Base-by-base conservation (phyloP, 2,888 invertebrate species). In the Hydropsyche betteni region DNA sequence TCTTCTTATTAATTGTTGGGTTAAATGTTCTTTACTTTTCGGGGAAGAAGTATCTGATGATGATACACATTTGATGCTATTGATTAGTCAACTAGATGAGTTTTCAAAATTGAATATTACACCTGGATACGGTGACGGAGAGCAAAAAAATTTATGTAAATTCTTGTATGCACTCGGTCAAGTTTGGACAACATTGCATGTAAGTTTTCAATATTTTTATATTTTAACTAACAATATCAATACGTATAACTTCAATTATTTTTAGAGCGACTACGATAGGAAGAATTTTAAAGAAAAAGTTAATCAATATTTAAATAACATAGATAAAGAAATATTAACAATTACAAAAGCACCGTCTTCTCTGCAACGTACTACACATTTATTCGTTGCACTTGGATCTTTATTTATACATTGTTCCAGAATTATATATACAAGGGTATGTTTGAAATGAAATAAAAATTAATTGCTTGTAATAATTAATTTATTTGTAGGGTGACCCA, bases 371-470 rank as follows among this genome's bases (percentile, higher is more conserved):
- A 77, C 80, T 5, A 74, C 76, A 24, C 80, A 81, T 73, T 74
- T 82, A 2, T 81, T 81, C 68, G 80, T 79, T 10, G 78, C 80
- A 1, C 76, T 81, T 51, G 81, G 81, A 12, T 80, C 80, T 6
- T 73, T 82, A 74, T 78, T 82, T 70, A 72, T 80, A 36, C 80
- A 81, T 53, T 80, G 81, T 74, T 80, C 81, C 16, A 79, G 80
- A 12, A 80, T 82, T 50, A 77, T 82, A 50, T 82, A 82, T 77
- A 76, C 79, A 33, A 82, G 82, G 80, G 82, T 82, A 79, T 53
- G 1, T 51, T 51, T 52, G 0, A 44, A 6, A 44, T 44, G 7
- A 44, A 6, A 4, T 44, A 55, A 44, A 79, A 78, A 34, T 74
- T 81, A 24, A 80, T 79, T 0, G 33, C 44, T 24, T 51, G 12